Percentiles rank a stretch among this genome's conserved stretches.
These are phyloP conservation scores for Ptiloglossa arizonensis DNA, from an alignment of 1,140 invertebrate species.

Conservation along the genomic window DNA sequence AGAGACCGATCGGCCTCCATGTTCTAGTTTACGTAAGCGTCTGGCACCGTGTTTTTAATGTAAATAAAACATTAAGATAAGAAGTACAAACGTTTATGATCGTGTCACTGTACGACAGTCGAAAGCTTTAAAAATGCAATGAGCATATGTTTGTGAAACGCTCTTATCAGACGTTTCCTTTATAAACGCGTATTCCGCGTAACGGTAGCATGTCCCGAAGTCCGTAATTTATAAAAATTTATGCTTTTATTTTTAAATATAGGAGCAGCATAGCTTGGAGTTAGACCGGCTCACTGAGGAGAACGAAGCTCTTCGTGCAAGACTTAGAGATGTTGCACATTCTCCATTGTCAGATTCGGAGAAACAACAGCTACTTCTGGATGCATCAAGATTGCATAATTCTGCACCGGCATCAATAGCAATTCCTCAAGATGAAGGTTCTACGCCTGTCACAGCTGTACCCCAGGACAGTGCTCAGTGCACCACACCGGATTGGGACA, in stretches of 20 bases:
- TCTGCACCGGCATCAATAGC: slow-evolving; percentile 85
- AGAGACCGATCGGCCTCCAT: slow-evolving; percentile 17
- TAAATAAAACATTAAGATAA: not conserved
- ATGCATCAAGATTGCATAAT: slow-evolving; percentile 86
- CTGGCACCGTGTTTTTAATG: not conserved
- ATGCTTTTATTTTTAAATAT: slow-evolving; percentile 18
- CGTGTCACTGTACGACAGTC: too few relatives aligned
- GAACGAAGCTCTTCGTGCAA: slow-evolving; percentile 87
- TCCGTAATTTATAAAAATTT: slow-evolving; percentile 2
- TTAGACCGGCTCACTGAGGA: slow-evolving; percentile 87
- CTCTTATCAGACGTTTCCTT: too few relatives aligned
- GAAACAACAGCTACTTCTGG: slow-evolving; percentile 88
- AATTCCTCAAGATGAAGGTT: slow-evolving; percentile 77
- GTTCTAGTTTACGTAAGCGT: slow-evolving; percentile 36
- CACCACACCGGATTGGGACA: slow-evolving; percentile 92
- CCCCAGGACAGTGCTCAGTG: slow-evolving; percentile 84
- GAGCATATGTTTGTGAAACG: too few relatives aligned
- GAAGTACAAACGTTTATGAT: not conserved
- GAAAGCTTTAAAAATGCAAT: not conserved
- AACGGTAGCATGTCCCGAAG: too few relatives aligned
- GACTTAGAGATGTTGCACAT: slow-evolving; percentile 89
- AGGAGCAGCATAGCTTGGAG: slow-evolving; percentile 85
- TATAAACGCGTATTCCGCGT: too few relatives aligned
- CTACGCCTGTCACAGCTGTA: slow-evolving; percentile 71
- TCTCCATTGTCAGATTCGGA: slow-evolving; percentile 91